Percentiles rank a stretch among this genome's conserved stretches.
Conservation (phyloP, 2,888 invertebrate species). For the Chrysina gloriosa region DNA sequence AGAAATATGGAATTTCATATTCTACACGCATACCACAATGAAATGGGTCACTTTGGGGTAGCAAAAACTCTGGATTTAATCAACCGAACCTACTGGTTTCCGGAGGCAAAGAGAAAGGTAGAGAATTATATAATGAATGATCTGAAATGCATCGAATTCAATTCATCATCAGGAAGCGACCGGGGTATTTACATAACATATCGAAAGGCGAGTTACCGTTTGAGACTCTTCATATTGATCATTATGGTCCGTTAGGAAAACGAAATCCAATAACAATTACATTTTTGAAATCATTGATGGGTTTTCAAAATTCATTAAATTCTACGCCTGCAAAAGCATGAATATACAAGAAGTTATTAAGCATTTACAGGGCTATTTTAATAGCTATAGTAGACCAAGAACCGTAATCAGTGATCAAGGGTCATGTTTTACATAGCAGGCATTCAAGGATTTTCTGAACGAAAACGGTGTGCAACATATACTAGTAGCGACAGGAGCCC, state of each 20-base stretch:
- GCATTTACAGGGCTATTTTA: constrained; percentile 7
- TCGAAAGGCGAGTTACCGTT: constrained; percentile 19
- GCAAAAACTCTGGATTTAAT: constrained; percentile 27
- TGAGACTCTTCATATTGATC: constrained; percentile 25
- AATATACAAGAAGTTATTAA: neutral
- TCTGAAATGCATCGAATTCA: constrained; percentile 30
- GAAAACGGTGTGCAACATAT: neutral
- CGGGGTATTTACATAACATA: constrained; percentile 5
- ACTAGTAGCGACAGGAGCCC: constrained; percentile 5
- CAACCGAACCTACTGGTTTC: constrained; percentile 38
- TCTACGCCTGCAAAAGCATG: neutral
- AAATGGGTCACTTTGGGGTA: constrained; percentile 31
- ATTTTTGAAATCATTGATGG: constrained; percentile 25
- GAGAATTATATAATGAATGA: constrained; percentile 32
- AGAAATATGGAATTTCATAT: constrained; percentile 31
- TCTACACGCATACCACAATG: constrained; percentile 24
- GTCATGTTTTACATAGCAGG: neutral
- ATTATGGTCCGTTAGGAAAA: constrained; percentile 22
- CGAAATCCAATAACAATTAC: constrained; percentile 13
- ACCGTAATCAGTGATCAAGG: neutral
- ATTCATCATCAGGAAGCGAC: neutral
- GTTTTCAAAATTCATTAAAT: constrained; percentile 5
- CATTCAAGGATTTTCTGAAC: constrained; percentile 3
- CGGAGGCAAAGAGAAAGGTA: constrained; percentile 22
- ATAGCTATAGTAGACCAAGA: neutral